Evolutionary conservation across 2,888 invertebrate genomes (phyloP).

Genomic region (Nephrotoma guestfalica): DNA sequence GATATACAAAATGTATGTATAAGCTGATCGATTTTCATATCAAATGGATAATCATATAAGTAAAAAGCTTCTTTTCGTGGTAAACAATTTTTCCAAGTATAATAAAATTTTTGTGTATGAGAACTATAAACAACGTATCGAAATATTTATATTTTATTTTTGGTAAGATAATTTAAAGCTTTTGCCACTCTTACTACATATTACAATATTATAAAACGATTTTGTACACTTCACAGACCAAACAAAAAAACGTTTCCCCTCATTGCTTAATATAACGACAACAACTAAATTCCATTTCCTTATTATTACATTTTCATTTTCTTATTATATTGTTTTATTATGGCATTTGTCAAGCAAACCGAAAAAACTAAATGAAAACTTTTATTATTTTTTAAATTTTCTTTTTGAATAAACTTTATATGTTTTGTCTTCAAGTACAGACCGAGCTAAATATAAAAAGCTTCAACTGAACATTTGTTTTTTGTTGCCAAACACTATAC

Average conservation of each 20-base stretch:
- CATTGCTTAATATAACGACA: too few relatives aligned
- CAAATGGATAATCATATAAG: not conserved
- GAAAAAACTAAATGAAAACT: not conserved
- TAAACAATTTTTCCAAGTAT: not conserved
- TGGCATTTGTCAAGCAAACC: not conserved
- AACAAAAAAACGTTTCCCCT: too few relatives aligned
- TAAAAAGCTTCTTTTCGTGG: not conserved
- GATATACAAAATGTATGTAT: too few relatives aligned
- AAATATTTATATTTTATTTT: not conserved
- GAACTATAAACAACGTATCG: not conserved
- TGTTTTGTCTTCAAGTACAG: not conserved
- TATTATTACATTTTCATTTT: not conserved
- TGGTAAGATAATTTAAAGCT: not conserved
- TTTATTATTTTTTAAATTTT: not conserved
- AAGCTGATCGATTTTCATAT: too few relatives aligned
- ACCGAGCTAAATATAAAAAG: not conserved
- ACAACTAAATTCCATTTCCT: too few relatives aligned
- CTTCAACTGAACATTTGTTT: not conserved
- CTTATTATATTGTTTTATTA: not conserved
- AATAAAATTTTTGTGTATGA: not conserved
- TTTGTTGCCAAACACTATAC: not conserved
- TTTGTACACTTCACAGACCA: too few relatives aligned
- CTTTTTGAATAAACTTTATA: not conserved
- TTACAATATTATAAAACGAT: not conserved
- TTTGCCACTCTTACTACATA: not conserved